Evolutionary conservation across 2,888 invertebrate genomes (phyloP).

Genomic region (Chromoteleia sp.): DNA sequence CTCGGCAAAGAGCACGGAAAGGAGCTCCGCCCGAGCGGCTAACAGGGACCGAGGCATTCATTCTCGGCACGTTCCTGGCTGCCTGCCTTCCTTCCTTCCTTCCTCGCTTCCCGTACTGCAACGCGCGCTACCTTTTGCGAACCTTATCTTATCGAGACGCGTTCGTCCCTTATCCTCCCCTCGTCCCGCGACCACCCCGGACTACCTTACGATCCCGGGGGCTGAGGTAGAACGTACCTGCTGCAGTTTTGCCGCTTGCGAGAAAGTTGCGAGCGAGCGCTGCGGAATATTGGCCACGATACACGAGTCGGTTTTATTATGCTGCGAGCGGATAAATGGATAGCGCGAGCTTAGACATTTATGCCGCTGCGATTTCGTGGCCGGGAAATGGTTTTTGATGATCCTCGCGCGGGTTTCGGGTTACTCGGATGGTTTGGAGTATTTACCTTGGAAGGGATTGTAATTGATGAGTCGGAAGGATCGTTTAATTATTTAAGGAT

Average conservation of each 20-base stretch:
- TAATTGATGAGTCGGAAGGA: too few species aligned
- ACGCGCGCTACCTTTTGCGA: slow-evolving; percentile 53
- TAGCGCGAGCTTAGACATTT: slow-evolving; percentile 27
- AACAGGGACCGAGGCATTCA: slow-evolving; percentile 77
- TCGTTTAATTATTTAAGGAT: too few species aligned
- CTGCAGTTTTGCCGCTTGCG: slow-evolving; percentile 43
- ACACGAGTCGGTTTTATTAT: slow-evolving; percentile 54
- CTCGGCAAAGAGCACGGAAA: slow-evolving; percentile 67
- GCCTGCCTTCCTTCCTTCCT: slow-evolving; percentile 72
- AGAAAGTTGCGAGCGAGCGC: slow-evolving; percentile 10
- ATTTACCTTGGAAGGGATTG: too few species aligned
- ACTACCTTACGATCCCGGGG: slow-evolving; percentile 41
- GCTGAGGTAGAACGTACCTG: slow-evolving; percentile 14
- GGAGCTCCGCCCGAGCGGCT: slow-evolving; percentile 75
- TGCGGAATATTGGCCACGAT: slow-evolving; percentile 52
- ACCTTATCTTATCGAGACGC: slow-evolving; percentile 58
- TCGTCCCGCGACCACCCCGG: not conserved
- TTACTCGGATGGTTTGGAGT: too few species aligned
- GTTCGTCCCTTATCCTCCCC: slow-evolving; percentile 53
- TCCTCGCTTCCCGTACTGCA: slow-evolving; percentile 52
- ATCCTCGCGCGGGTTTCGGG: not conserved
- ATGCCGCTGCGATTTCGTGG: slow-evolving; percentile 39
- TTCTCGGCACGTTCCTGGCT: slow-evolving; percentile 81
- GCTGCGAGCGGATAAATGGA: slow-evolving; percentile 49
- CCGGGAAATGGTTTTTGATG: slow-evolving; percentile 17